These are phyloP conservation scores for Carpatolechia fugitivella DNA, from an alignment of 2,888 invertebrate genomes.

Conservation along the genomic window DNA sequence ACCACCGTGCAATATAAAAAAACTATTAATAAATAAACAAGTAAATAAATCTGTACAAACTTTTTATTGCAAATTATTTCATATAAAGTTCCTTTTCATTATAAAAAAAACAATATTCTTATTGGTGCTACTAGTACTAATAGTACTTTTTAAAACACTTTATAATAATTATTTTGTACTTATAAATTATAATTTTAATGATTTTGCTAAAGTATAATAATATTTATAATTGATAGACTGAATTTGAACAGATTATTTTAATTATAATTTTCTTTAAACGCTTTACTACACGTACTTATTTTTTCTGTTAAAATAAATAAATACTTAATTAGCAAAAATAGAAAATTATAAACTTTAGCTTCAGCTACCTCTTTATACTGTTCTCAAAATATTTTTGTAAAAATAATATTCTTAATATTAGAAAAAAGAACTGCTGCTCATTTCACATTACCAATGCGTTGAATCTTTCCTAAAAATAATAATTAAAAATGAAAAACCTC, in stretches of 20 bases:
- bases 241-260: constrained; percentile 27
- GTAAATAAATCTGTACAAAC: too few species aligned
- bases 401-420: constrained; percentile 53
- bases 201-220: constrained; percentile 3
- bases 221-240: constrained; percentile 17
- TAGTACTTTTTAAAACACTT: constrained; percentile 5
- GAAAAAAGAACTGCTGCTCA: constrained; percentile 33
- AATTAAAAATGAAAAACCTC: constrained; percentile 39
- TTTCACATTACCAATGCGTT: constrained; percentile 42
- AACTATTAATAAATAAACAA: too few species aligned
- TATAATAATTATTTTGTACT: constrained; percentile 38
- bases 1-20: too few species aligned
- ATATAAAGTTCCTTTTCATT: constrained; percentile 23
- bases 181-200: constrained; percentile 25
- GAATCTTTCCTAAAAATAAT: constrained; percentile 47
- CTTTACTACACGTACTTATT: constrained; percentile 55
- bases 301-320: constrained; percentile 43
- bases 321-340: constrained; percentile 42
- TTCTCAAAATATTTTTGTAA: constrained; percentile 70
- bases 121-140: constrained; percentile 66
- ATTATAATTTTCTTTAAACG: constrained; percentile 25
- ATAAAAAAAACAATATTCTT: constrained; percentile 42
- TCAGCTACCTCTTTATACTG: constrained; percentile 68
- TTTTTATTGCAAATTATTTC: background rate
- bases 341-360: constrained; percentile 33